Percentiles rank a stretch among this genome's conserved stretches.
Conservation (phyloP, 2,113 vertebrate genomes). For the Clarias magur region DNA sequence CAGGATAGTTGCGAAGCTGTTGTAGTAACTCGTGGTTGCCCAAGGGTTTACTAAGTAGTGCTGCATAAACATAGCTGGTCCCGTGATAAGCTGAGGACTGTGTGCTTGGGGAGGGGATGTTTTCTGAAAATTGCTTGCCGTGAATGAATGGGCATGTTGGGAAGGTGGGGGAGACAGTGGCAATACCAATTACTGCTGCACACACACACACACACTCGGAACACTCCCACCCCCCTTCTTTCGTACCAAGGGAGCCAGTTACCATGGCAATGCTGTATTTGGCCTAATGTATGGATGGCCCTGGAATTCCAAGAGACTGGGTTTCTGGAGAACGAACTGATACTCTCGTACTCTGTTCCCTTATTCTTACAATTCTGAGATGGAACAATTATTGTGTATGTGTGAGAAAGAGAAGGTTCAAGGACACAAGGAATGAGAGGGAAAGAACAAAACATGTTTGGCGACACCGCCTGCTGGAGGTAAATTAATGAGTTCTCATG, state of each 20-base stretch:
- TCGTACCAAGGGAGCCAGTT: slow-evolving; percentile 55
- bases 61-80: neutral
- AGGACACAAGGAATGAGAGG: slow-evolving; percentile 21
- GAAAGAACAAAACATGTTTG: slow-evolving; percentile 3
- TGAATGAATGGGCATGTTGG: slow-evolving; percentile 47
- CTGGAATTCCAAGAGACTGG: slow-evolving; percentile 51
- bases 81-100: neutral
- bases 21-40: neutral
- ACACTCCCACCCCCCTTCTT: slow-evolving; percentile 38
- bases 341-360: slow-evolving; percentile 1
- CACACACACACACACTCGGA: slow-evolving; percentile 2
- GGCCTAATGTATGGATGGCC: slow-evolving; percentile 49
- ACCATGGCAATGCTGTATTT: slow-evolving; percentile 58
- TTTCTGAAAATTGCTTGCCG: slow-evolving; percentile 43
- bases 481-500: slow-evolving; percentile 33
- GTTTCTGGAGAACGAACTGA: slow-evolving; percentile 2
- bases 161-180: slow-evolving; percentile 26
- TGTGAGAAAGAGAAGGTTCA: neutral
- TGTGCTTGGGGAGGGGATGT: neutral
- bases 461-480: slow-evolving; percentile 11
- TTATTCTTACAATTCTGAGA: neutral
- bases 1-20: neutral
- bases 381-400: neutral
- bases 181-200: slow-evolving; percentile 52
- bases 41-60: neutral